Base-by-base conservation (phyloP, 2,113 vertebrate genomes). In the Eubucco bourcierii region DNA sequence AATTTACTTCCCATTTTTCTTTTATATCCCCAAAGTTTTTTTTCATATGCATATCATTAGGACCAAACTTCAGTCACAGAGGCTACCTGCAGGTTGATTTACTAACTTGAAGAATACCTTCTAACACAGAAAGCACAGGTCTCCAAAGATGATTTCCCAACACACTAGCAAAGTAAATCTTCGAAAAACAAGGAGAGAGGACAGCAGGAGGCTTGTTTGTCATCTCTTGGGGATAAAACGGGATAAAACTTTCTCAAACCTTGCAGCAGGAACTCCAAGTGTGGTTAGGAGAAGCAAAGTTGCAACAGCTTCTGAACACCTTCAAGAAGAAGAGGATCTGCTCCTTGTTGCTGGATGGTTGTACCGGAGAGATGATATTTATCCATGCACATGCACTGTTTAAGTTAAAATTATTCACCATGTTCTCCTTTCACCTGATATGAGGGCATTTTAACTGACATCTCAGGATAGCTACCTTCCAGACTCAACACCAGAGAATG, bases 41-140 rank as follows among this genome's bases (percentile, higher is more conserved):
- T 82, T 71, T 88, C 65, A 47, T 88, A 25, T 41, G 6, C 16
- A 8, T 39, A 56, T 46, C 50, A 44, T 55, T 82, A 71, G 52
- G 52, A 47, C 78, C 60, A 31, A 3, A 34, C 56, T 82, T 81
- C 7, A 18, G 66, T 56, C 74, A 52, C 74, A 88, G 60, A 93
- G 71, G 37, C 50, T 81, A 83, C 81, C 80, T 79, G 88, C 72
- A 94, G 75, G 63, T 80, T 86, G 79, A 89, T 93, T 91, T 76
- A 77, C 47, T 39, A 86, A 63, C 67, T 44, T 87, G 75, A 92
- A 90, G 84, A 83, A 88, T 39, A 33, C 31, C 39, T 84, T 14
- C 37, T 75, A 66, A 73, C 50, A 75, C 47, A 14, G 64, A 84
- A 28, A 86, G 66, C 37, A 61, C 17, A 80, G 53, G 9, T 44